These are phyloP conservation scores for Gryllus longicercus DNA, from an alignment of 2,888 invertebrate species.

Conservation along the genomic window DNA sequence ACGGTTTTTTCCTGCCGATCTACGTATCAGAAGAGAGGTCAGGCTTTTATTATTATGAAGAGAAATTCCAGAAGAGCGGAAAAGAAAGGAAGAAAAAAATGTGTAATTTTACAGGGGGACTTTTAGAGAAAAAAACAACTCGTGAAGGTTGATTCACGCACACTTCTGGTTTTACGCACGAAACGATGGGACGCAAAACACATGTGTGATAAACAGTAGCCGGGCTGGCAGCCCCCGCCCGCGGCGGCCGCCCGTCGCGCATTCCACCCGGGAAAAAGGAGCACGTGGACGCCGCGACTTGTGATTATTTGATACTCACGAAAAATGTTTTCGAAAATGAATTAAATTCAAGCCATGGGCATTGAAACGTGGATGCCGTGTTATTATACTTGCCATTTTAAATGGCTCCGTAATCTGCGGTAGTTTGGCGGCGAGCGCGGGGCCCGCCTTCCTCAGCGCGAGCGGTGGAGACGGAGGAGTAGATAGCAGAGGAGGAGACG, in stretches of 20 bases:
- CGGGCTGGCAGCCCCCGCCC: not conserved
- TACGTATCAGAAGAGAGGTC: not conserved
- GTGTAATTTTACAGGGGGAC: not conserved
- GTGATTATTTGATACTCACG: conserved; percentile 10
- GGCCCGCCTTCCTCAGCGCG: not conserved
- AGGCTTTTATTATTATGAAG: conserved; percentile 1
- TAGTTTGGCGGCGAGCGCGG: not conserved
- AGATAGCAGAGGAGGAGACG: not conserved
- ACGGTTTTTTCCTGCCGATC: conserved; percentile 4
- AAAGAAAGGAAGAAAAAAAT: not conserved
- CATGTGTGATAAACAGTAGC: conserved; percentile 8
- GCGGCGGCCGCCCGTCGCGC: not conserved
- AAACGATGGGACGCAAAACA: conserved; percentile 1
- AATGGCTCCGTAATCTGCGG: not conserved
- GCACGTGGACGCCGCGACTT: not conserved
- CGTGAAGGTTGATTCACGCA: not conserved
- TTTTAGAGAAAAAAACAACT: not conserved
- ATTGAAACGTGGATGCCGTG: conserved; percentile 18
- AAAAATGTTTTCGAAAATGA: conserved; percentile 20
- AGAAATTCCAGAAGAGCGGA: conserved; percentile 9
- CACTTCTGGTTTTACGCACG: conserved; percentile 17
- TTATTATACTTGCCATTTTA: conserved; percentile 17
- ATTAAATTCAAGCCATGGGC: conserved; percentile 27
- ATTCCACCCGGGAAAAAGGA: not conserved
- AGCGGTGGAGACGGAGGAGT: not conserved